phyloP scores from a whole-genome alignment of 1,140 invertebrate species.

The Asobara japonica region DNA sequence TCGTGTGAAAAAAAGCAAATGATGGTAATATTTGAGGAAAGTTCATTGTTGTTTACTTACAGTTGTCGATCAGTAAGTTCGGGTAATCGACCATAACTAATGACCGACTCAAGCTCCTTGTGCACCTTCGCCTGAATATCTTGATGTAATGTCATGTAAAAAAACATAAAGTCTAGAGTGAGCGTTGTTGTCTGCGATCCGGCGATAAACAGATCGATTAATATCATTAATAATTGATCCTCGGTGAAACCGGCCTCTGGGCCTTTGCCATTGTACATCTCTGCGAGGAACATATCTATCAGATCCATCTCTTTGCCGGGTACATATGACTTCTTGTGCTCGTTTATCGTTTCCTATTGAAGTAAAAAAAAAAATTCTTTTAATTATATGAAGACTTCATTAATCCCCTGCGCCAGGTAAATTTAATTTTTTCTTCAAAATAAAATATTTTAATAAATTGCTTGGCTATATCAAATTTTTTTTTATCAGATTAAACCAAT shows the following conservation, averaged over 20 bases:
- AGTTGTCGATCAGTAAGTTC: slow-evolving; percentile 57
- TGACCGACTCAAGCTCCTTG: slow-evolving; percentile 71
- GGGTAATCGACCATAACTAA: slow-evolving; percentile 62
- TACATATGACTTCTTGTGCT: slow-evolving; percentile 69
- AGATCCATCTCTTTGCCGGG: slow-evolving; percentile 71
- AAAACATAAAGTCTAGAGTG: slow-evolving; percentile 76
- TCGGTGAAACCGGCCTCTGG: slow-evolving; percentile 71
- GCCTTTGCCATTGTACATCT: slow-evolving; percentile 69
- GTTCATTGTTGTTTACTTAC: too few species aligned
- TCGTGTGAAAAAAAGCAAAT: too few species aligned
- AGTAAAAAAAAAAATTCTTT: too few species aligned
- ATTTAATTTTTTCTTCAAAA: too few species aligned
- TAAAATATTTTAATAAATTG: too few species aligned
- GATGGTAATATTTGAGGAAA: too few species aligned
- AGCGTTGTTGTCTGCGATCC: slow-evolving; percentile 78
- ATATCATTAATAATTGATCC: slow-evolving; percentile 75
- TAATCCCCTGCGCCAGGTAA: too few species aligned
- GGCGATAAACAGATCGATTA: slow-evolving; percentile 78
- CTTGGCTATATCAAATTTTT: too few species aligned
- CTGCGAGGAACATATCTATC: slow-evolving; percentile 80
- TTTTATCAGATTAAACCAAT: too few species aligned
- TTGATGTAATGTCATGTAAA: slow-evolving; percentile 74
- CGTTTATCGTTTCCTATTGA: slow-evolving; percentile 69
- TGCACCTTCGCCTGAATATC: slow-evolving; percentile 75
- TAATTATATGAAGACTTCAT: too few species aligned